Percentiles rank a stretch among this genome's conserved stretches.
phyloP scores from a whole-genome alignment of 1,140 invertebrate genomes.

The Chironomus tepperi region DNA sequence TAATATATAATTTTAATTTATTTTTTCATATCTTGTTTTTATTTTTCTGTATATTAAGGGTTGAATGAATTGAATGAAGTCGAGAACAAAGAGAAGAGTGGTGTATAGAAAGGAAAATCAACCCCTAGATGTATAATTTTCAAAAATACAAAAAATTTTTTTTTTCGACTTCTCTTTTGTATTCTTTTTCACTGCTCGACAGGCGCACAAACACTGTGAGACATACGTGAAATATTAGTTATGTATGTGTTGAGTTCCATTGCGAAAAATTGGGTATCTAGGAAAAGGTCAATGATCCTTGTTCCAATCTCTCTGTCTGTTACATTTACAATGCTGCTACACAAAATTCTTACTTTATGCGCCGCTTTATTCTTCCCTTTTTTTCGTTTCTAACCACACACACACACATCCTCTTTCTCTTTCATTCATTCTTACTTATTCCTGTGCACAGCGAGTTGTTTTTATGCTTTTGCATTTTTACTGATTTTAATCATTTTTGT shows the following conservation, averaged over 20 bases:
- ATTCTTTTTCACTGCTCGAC: background rate
- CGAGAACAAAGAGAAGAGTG: background rate
- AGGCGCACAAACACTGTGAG: background rate
- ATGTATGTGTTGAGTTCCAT: background rate
- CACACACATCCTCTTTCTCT: background rate
- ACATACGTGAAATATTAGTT: background rate
- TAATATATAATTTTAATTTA: background rate
- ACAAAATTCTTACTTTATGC: background rate
- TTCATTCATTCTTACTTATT: background rate
- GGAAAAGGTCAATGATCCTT: constrained; percentile 23
- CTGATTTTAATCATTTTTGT: background rate
- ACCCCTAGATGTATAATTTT: constrained; percentile 14
- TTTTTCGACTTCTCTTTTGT: constrained; percentile 7
- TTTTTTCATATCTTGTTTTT: too few relatives aligned
- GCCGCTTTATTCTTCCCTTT: constrained; percentile 13
- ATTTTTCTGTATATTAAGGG: background rate
- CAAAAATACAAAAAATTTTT: background rate
- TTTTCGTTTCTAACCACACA: background rate
- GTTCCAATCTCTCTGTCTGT: constrained; percentile 16
- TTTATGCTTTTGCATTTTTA: constrained; percentile 4
- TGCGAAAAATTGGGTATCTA: constrained; percentile 23
- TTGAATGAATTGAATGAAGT: background rate
- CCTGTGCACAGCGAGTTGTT: background rate
- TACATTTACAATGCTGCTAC: constrained; percentile 1
- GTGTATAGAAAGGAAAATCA: constrained; percentile 18